A percentile compares a stretch with the other conserved stretches of the same genome.
Conservation (phyloP, 2,888 invertebrate species). For the Eupithecia centaureata region DNA sequence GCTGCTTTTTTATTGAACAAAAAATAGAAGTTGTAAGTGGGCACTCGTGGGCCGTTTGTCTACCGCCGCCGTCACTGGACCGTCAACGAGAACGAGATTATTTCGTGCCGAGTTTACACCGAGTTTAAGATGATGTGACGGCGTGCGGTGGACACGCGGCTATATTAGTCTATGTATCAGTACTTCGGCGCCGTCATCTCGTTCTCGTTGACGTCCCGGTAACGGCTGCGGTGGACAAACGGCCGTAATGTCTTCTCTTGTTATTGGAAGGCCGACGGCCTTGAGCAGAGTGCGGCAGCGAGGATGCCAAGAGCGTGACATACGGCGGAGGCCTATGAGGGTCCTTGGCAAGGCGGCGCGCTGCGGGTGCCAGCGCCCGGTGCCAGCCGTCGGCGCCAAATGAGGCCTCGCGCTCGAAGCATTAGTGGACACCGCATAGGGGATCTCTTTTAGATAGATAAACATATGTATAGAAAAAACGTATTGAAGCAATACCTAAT, state of each 20-base stretch:
- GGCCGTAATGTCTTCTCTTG: neutral
- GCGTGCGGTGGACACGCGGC: no score
- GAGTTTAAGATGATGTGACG: no score
- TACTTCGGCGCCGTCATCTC: no score
- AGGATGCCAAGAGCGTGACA: constrained; percentile 23
- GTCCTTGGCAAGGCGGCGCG: constrained; percentile 29
- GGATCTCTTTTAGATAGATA: neutral
- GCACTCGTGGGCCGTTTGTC: no score
- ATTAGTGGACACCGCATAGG: neutral
- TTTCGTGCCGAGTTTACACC: no score
- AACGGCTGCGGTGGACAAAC: no score
- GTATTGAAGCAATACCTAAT: neutral
- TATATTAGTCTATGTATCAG: no score
- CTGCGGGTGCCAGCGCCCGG: constrained; percentile 19
- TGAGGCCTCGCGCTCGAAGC: constrained; percentile 3
- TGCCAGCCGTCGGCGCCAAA: constrained; percentile 12
- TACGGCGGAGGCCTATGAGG: constrained; percentile 17
- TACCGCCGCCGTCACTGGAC: no score
- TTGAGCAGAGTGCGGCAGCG: constrained; percentile 15
- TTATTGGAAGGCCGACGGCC: neutral
- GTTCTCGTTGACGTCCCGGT: no score
- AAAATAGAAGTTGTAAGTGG: neutral
- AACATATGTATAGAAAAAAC: neutral
- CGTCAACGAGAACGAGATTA: no score
- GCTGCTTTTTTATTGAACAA: neutral